Evolutionary conservation across 2,113 vertebrate species (phyloP), one percentile per base, ranked within the genome.

Genomic region (Percopsis transmontana): DNA sequence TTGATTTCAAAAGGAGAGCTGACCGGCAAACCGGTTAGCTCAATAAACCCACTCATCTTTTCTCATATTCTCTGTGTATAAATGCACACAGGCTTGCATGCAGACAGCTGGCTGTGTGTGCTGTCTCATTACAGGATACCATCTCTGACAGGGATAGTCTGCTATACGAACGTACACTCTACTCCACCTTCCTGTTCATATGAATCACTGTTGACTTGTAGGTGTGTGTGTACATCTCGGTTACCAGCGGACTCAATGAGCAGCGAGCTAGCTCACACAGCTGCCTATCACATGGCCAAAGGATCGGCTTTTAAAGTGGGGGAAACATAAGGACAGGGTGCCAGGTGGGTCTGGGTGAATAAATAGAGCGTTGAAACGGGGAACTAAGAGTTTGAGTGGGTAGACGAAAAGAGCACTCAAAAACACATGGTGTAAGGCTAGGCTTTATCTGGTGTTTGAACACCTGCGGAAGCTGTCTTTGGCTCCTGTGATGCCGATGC

Each of bases 261-360:
- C 51, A 2, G 24, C 68, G 56, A 62, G 72, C 77, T 66, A 52
- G 62, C 65, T 77, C 66, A 62, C 66, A 61, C 79, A 84, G 77
- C 72, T 76, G 79, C 59, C 72, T 55, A 42, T 72, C 54, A 72
- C 62, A 75, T 48, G 42, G 20, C 16, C 27, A 20, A 2, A 19
- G 33, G 19, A 19, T 18, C 13, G 14, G 9, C 58, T 24, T 60
- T 39, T 55, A 63, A 14, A n/a, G 58, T 55, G 20, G 18, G 38
- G 57, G 59, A 70, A 68, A 66, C 19, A 70, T 82, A 70, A 62
- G 66, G 39, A 66, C 33, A 66, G 40, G 62, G 53, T 62, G 67
- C 41, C 87, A 87, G 85, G 76, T 88, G 82, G 73, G 72, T 68
- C 79, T 19, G 62, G 24, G 61, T 76, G 77, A 83, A 88, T 74